Evolutionary conservation across 2,888 invertebrate species (phyloP).

Genomic region (Xanthorhoe designata): DNA sequence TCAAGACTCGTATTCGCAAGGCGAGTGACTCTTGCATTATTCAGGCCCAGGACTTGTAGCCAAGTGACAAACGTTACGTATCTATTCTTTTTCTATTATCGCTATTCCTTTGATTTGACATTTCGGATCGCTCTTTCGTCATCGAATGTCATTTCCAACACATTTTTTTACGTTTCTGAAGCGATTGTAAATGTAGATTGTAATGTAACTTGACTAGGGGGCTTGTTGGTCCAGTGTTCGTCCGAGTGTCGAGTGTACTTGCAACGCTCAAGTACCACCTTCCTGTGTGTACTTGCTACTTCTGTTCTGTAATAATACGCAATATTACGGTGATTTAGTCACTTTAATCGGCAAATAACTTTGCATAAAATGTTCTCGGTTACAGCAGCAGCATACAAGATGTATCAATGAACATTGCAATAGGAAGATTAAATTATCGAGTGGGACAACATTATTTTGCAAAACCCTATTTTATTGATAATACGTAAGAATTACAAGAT

Average conservation of each 20-base stretch:
- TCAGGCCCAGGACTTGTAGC: slow-evolving; percentile 23
- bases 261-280: slow-evolving; percentile 12
- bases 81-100: too few relatives aligned
- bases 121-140: too few relatives aligned
- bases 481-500: background rate
- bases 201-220: too few relatives aligned
- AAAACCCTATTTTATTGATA: background rate
- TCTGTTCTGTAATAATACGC: background rate
- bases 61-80: too few relatives aligned
- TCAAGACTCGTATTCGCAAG: slow-evolving; percentile 32
- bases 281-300: slow-evolving; percentile 7
- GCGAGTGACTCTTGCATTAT: slow-evolving; percentile 36
- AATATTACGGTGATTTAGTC: background rate
- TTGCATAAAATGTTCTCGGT: background rate
- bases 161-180: too few relatives aligned
- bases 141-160: too few relatives aligned
- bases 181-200: too few relatives aligned
- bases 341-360: background rate
- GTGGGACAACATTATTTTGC: background rate
- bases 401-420: background rate
- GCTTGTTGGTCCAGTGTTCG: slow-evolving; percentile 28
- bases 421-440: background rate
- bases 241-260: slow-evolving; percentile 25
- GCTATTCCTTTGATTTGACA: too few relatives aligned
- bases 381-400: background rate